Evolutionary conservation across 2,797 vertebrate genomes (phyloP).

Genomic region (Catharus ustulatus): DNA sequence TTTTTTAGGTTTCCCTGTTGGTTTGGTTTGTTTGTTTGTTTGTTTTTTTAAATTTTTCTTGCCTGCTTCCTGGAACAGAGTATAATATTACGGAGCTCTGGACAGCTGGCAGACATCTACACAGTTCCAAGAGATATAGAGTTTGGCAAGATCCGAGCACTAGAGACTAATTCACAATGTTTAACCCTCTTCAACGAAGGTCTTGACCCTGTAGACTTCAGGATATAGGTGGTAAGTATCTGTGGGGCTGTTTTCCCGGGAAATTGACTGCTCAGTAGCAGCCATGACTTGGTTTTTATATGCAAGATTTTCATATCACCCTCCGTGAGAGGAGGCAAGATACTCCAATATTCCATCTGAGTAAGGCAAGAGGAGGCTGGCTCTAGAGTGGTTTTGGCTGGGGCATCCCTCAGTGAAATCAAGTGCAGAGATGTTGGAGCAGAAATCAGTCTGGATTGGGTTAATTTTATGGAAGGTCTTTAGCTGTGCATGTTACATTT

Average conservation of each 20-base stretch:
- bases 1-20: background rate
- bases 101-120: conserved; percentile 72
- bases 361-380: background rate
- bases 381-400: background rate
- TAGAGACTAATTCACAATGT: conserved; percentile 73
- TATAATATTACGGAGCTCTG: conserved; percentile 74
- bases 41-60: background rate
- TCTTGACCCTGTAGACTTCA: conserved; percentile 80
- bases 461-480: background rate
- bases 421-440: background rate
- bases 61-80: conserved; percentile 66
- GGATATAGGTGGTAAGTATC: conserved; percentile 78
- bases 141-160: conserved; percentile 83
- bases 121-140: conserved; percentile 69
- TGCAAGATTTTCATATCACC: background rate
- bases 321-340: background rate
- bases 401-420: background rate
- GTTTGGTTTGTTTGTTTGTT: background rate
- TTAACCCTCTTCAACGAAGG: conserved; percentile 83
- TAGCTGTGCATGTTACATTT: background rate
- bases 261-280: background rate
- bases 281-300: background rate
- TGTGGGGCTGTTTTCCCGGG: background rate
- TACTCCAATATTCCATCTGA: background rate
- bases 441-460: background rate